Evolutionary conservation across 2,888 invertebrate genomes (phyloP).

Genomic region (Bibio marci): DNA sequence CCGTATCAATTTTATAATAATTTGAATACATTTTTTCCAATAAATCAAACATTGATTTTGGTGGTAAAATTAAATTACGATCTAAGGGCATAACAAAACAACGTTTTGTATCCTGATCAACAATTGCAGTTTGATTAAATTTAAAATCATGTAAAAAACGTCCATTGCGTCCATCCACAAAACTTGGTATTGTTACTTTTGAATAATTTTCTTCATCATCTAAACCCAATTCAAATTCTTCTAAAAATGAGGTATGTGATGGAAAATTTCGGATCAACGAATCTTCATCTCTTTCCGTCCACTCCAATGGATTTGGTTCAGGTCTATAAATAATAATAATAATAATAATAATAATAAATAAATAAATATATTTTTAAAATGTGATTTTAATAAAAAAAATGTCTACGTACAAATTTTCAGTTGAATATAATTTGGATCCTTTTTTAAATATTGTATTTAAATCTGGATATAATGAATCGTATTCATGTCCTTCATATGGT

Average conservation of each 20-base stretch:
- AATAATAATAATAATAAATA: too few relatives aligned
- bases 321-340: too few relatives aligned
- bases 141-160: conserved; percentile 88
- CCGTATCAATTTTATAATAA: conserved; percentile 68
- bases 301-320: too few relatives aligned
- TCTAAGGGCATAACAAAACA: conserved; percentile 89
- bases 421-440: too few relatives aligned
- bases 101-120: conserved; percentile 52
- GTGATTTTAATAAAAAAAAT: too few relatives aligned
- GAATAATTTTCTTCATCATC: conserved; percentile 51
- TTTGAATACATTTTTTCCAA: conserved; percentile 62
- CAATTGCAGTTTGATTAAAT: conserved; percentile 53
- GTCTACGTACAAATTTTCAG: too few relatives aligned
- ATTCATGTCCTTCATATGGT: conserved; percentile 19
- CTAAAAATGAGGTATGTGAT: conserved; percentile 39
- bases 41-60: conserved; percentile 62
- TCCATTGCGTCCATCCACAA: conserved; percentile 62
- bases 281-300: too few relatives aligned
- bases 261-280: too few relatives aligned
- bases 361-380: too few relatives aligned
- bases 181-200: conserved; percentile 73
- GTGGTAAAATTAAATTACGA: conserved; percentile 56
- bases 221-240: conserved; percentile 64
- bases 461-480: background rate
- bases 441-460: too few relatives aligned